phyloP scores from a whole-genome alignment of 2,797 vertebrate genomes.

The Rousettus madagascariensis region DNA sequence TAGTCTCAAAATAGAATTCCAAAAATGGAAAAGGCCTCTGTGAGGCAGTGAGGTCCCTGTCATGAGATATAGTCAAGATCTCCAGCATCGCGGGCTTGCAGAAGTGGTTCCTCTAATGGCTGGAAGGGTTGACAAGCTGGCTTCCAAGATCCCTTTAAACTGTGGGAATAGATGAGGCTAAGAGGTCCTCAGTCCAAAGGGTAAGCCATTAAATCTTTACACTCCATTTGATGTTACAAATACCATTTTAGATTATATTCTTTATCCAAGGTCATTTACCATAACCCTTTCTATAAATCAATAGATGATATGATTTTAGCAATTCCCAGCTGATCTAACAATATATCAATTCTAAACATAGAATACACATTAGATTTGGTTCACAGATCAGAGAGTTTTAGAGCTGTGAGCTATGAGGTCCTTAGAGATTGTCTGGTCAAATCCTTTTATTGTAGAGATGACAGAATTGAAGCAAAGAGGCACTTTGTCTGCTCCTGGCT shows the following conservation, averaged over 20 bases:
- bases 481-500: not conserved
- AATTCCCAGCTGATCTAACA: constrained; percentile 61
- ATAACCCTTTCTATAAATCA: constrained; percentile 73
- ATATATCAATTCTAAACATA: constrained; percentile 72
- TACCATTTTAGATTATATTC: constrained; percentile 71
- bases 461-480: constrained; percentile 23
- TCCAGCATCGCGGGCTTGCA: not conserved
- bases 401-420: constrained; percentile 11
- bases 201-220: constrained; percentile 67
- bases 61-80: not conserved
- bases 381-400: constrained; percentile 67
- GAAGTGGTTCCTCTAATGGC: not conserved
- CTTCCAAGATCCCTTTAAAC: constrained; percentile 29
- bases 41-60: not conserved
- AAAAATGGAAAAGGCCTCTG: not conserved
- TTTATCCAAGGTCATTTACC: constrained; percentile 74
- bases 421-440: constrained; percentile 42
- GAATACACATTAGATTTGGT: constrained; percentile 67
- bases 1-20: not conserved
- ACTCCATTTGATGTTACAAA: constrained; percentile 73
- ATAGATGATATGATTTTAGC: constrained; percentile 56
- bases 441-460: constrained; percentile 29
- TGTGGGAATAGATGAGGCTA: constrained; percentile 38
- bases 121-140: constrained; percentile 8
- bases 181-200: constrained; percentile 50